phyloP scores from a whole-genome alignment of 2,113 vertebrate genomes.

The Parotia lawesii region DNA sequence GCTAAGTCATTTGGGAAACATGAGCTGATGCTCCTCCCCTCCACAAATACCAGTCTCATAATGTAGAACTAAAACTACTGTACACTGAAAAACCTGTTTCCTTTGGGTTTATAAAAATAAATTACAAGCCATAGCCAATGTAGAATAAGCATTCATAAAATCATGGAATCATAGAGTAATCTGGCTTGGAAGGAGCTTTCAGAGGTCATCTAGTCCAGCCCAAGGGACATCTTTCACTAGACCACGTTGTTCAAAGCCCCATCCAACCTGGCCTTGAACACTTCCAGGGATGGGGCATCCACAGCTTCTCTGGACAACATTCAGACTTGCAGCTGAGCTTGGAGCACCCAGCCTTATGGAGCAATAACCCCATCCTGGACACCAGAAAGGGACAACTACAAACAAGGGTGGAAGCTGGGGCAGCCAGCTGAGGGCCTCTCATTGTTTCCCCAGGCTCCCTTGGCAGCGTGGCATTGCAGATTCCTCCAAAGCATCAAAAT shows the following conservation, averaged over 20 bases:
- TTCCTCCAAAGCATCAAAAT: background rate
- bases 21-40: background rate
- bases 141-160: background rate
- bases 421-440: background rate
- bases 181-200: background rate
- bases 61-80: background rate
- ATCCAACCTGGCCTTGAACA: background rate
- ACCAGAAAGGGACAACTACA: background rate
- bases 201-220: background rate
- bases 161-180: background rate
- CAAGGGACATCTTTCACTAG: background rate
- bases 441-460: background rate
- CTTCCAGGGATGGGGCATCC: background rate
- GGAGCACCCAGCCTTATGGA: background rate
- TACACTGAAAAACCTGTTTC: background rate
- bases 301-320: background rate
- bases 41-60: background rate
- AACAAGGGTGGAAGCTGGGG: background rate
- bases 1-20: background rate
- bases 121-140: background rate
- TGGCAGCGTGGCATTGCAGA: fast-evolving
- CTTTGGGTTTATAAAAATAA: background rate
- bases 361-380: background rate
- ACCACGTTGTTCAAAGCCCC: background rate
- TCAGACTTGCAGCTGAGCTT: background rate